A percentile compares a stretch with the other conserved stretches of the same genome.
Conservation (phyloP, 2,888 invertebrate genomes). For the Hoplodrina ambigua region DNA sequence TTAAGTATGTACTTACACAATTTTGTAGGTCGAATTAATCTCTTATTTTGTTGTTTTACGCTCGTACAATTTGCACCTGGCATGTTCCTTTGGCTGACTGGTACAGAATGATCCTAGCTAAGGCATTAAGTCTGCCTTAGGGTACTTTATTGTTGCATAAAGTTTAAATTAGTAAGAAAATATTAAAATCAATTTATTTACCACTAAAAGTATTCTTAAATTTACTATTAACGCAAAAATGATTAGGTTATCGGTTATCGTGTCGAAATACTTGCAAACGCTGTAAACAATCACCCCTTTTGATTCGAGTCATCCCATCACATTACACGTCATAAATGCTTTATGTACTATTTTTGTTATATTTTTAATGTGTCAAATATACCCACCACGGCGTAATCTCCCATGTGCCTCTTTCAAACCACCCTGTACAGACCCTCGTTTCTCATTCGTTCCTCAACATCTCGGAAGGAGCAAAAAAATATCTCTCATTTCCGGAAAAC, state of each 20-base stretch:
- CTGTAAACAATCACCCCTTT: neutral
- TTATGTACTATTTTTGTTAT: neutral
- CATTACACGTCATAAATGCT: conserved; percentile 1
- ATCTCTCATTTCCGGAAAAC: conserved; percentile 48
- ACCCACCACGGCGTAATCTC: neutral
- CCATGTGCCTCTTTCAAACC: neutral
- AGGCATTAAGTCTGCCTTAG: too few relatives aligned
- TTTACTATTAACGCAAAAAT: neutral
- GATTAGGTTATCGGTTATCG: neutral
- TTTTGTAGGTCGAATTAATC: too few relatives aligned
- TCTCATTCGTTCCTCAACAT: conserved; percentile 20
- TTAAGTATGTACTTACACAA: too few relatives aligned
- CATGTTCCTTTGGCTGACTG: too few relatives aligned
- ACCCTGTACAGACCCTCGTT: conserved; percentile 6
- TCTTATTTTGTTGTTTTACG: too few relatives aligned
- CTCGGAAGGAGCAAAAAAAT: conserved; percentile 35
- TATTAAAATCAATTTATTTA: neutral
- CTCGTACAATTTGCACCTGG: too few relatives aligned
- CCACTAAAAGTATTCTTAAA: neutral
- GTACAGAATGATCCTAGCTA: too few relatives aligned
- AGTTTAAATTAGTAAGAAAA: neutral
- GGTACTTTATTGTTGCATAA: too few relatives aligned
- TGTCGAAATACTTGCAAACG: neutral
- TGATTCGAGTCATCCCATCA: neutral
- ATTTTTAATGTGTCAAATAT: conserved; percentile 4